Evolutionary conservation across 2,888 invertebrate species (phyloP).

Genomic region (Cryptophagus acutangulus): DNA sequence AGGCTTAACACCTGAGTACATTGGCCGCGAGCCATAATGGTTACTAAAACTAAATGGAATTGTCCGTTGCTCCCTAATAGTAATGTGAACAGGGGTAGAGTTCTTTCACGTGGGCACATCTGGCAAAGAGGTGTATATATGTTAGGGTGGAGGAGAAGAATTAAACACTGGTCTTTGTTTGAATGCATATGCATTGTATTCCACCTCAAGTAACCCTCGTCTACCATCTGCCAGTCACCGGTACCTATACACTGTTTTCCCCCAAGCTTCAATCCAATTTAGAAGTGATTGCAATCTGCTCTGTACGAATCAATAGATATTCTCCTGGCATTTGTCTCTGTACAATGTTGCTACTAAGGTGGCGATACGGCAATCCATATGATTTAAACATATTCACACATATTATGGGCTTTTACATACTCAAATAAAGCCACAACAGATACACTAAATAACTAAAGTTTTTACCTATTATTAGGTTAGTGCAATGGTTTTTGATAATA

Average conservation of each 20-base stretch:
- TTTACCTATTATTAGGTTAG: too few relatives aligned
- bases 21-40: slow-evolving; percentile 46
- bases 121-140: slow-evolving; percentile 34
- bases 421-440: too few relatives aligned
- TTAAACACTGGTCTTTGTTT: slow-evolving; percentile 45
- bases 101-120: slow-evolving; percentile 45
- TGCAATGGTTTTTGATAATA: too few relatives aligned
- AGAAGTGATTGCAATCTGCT: slow-evolving; percentile 47
- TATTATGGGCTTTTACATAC: too few relatives aligned
- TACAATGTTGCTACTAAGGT: too few relatives aligned
- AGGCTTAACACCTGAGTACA: slow-evolving; percentile 50
- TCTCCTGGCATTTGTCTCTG: too few relatives aligned
- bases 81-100: slow-evolving; percentile 9
- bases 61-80: slow-evolving; percentile 26
- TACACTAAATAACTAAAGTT: too few relatives aligned
- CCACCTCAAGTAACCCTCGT: slow-evolving; percentile 49
- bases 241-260: slow-evolving; percentile 33
- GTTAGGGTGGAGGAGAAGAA: slow-evolving; percentile 37
- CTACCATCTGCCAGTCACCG: slow-evolving; percentile 49
- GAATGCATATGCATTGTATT: slow-evolving; percentile 48
- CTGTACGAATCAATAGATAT: slow-evolving; percentile 44
- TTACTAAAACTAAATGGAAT: slow-evolving; percentile 49
- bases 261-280: slow-evolving; percentile 46
- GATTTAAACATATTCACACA: too few relatives aligned
- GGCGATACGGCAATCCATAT: too few relatives aligned